Evolutionary conservation across 2,797 vertebrate species (phyloP).

Genomic region (Intellagama lesueurii): DNA sequence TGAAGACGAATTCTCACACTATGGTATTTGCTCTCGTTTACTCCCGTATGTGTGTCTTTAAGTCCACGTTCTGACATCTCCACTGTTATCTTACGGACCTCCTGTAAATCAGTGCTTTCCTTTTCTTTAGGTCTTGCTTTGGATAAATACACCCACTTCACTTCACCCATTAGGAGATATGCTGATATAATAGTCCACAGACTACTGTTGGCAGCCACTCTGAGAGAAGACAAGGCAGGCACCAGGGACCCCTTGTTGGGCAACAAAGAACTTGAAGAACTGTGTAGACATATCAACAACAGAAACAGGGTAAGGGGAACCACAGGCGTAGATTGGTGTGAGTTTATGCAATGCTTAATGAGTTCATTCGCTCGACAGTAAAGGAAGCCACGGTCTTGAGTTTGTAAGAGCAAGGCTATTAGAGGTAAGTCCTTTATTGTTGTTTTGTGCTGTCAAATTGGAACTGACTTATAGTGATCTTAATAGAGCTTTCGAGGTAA

Average conservation of each 20-base stretch:
- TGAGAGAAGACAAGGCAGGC: constrained; percentile 67
- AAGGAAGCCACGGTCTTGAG: too few relatives aligned
- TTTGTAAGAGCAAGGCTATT: too few relatives aligned
- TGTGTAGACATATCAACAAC: constrained; percentile 90
- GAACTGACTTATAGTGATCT: too few relatives aligned
- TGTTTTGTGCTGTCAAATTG: too few relatives aligned
- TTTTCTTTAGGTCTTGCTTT: constrained; percentile 87
- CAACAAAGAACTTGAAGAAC: constrained; percentile 88
- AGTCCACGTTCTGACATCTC: fast-evolving
- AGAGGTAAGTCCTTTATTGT: too few relatives aligned
- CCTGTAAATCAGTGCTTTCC: neutral
- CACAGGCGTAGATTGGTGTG: fast-evolving
- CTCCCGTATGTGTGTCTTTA: neutral
- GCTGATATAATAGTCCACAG: constrained; percentile 93
- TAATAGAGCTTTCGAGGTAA: too few relatives aligned
- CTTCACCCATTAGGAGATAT: constrained; percentile 96
- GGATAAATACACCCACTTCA: constrained; percentile 96
- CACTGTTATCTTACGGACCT: neutral
- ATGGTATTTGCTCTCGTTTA: constrained; percentile 77
- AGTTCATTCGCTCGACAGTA: too few relatives aligned
- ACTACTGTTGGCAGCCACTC: constrained; percentile 84
- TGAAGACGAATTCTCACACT: constrained; percentile 89
- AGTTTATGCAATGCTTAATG: too few relatives aligned
- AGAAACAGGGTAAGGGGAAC: constrained; percentile 86
- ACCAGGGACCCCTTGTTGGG: constrained; percentile 62